Base-by-base conservation (phyloP, 2,797 vertebrate genomes). In the Xiphorhynchus erythropygius region DNA sequence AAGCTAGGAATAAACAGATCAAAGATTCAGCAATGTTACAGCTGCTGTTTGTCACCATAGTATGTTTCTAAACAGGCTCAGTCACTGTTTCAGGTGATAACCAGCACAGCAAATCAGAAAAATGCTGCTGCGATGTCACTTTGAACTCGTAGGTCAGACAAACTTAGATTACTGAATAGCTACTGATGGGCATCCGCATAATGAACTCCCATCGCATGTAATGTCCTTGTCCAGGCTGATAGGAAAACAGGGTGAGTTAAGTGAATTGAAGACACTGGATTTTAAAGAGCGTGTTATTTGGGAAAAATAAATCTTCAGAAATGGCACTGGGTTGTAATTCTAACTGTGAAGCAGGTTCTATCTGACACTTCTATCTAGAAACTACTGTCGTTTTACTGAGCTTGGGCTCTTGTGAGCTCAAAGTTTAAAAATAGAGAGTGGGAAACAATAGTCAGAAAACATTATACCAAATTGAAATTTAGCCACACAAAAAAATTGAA, bases 131-230 rank as follows among this genome's bases (percentile, higher is more conserved):
- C 4, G 8, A 44, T 84, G 82, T 76, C 81, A 65, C 62, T 95
- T 93, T 91, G 94, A 94, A 96, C 91, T 92, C 91, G 47, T 21
- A 89, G 95, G 96, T 97, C 90, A 94, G 80, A 68, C 53, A 87
- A 93, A 78, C 84, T 87, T 73, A 25, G 78, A 37, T 81, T 96
- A 86, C 95, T 93, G 96, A 78, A 67, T 93, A 89, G 59, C 41
- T 55, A 65, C 63, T 63, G 56, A 87, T 49, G 47, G 30, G 32
- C 49, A 73, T 42, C 37, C 0, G 0, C 1, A 0, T 28, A 23
- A 55, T 47, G 50, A 87, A 13, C 49, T 87, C 49, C 49, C 70
- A 32, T 53, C 77, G 21, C 77, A 88, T 42, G n/a, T 18, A 83
- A 70, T 30, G 46, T 73, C 39, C 7, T 0, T 9, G 41, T 94